Conservation (phyloP, 2,113 vertebrate genomes). For the Oreocharis arfaki region DNA sequence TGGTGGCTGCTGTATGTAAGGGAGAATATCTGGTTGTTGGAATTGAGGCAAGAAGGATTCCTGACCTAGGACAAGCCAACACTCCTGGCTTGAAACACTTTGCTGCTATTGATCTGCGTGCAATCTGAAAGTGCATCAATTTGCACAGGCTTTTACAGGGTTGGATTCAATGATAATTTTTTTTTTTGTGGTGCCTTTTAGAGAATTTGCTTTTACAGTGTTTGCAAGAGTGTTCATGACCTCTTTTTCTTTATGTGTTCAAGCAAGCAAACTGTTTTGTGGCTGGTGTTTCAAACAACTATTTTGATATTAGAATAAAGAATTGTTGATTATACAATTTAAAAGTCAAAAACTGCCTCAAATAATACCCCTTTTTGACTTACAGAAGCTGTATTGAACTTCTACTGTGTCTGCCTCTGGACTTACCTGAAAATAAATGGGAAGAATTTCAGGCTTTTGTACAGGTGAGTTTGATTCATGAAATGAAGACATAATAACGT, state of each 20-base stretch:
- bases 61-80: not conserved
- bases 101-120: not conserved
- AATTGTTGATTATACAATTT: not conserved
- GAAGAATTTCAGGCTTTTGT: constrained; percentile 84
- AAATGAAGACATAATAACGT: not conserved
- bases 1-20: not conserved
- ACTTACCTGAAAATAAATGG: constrained; percentile 87
- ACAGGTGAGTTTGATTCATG: constrained; percentile 76
- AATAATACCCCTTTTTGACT: constrained; percentile 8
- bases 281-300: not conserved
- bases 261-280: not conserved
- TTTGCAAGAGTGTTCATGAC: not conserved
- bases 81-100: not conserved
- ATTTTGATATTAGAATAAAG: not conserved
- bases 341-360: not conserved
- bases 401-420: constrained; percentile 85
- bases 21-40: not conserved
- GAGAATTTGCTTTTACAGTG: not conserved
- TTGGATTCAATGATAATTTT: not conserved
- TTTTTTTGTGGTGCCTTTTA: not conserved
- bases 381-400: constrained; percentile 94
- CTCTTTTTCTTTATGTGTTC: not conserved
- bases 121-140: not conserved
- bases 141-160: not conserved
- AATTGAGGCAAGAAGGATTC: not conserved